A percentile compares a stretch with the other conserved stretches of the same genome.
Evolutionary conservation across 2,113 vertebrate genomes (phyloP).

Genomic region (Hydropotes inermis): DNA sequence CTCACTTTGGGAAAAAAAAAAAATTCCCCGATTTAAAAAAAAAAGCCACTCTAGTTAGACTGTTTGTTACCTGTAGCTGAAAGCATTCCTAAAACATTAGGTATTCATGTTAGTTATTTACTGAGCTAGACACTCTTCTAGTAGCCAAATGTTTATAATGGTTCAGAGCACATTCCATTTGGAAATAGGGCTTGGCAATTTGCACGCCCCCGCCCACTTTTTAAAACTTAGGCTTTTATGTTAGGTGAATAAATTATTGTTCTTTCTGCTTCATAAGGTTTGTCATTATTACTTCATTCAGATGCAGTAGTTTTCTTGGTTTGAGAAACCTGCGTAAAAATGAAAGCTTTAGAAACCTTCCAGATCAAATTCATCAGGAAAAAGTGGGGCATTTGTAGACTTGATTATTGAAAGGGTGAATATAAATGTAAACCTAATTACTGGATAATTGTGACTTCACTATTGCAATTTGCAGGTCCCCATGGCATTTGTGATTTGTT

Average conservation of each 20-base stretch:
- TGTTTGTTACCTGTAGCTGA: conserved; percentile 21
- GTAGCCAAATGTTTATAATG: background rate
- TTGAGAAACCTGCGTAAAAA: conserved; percentile 2
- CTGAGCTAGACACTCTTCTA: background rate
- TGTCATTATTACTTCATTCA: conserved; percentile 33
- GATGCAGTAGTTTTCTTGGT: conserved; percentile 18
- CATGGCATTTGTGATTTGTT: background rate
- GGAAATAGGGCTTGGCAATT: background rate
- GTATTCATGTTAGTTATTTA: background rate
- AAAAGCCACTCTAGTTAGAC: background rate
- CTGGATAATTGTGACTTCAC: conserved; percentile 24
- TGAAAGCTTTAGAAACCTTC: conserved; percentile 11
- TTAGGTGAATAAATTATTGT: background rate
- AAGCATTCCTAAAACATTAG: background rate
- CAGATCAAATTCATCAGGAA: conserved; percentile 4
- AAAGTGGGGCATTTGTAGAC: background rate
- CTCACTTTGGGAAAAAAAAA: background rate
- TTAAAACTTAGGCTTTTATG: background rate
- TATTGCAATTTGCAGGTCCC: background rate
- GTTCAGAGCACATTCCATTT: background rate
- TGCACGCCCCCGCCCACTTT: fast-evolving
- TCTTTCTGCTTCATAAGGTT: conserved; percentile 51
- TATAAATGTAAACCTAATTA: conserved; percentile 50
- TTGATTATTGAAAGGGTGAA: background rate
- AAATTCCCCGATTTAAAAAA: background rate